Percentiles rank a stretch among this genome's conserved stretches.
These are phyloP conservation scores for Hiodon tergisus DNA, from an alignment of 2,113 vertebrate species.

Conservation along the genomic window DNA sequence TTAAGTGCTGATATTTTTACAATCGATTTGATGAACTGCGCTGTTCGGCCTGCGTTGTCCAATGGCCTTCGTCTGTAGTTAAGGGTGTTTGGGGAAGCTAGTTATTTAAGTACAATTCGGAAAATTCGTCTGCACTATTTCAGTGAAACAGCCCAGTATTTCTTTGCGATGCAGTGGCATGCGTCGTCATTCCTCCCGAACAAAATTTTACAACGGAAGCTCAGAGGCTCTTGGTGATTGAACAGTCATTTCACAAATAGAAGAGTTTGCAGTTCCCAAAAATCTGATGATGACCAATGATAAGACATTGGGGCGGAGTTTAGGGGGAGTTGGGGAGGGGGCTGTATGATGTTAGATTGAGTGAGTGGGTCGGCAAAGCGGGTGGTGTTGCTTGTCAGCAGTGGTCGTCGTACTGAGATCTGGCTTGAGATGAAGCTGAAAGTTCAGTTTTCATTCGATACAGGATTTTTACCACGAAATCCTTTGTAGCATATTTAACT, in stretches of 20 bases:
- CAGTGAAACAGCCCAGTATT: too few relatives aligned
- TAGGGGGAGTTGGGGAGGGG: background rate
- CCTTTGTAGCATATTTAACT: background rate
- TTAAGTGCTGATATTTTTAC: too few relatives aligned
- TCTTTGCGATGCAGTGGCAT: background rate
- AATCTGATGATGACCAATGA: constrained; percentile 8
- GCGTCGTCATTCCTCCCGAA: constrained; percentile 1
- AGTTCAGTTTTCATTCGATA: constrained; percentile 14
- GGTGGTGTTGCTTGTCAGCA: background rate
- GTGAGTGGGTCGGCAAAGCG: background rate
- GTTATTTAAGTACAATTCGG: too few relatives aligned
- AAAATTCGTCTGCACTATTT: too few relatives aligned
- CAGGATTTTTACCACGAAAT: constrained; percentile 2
- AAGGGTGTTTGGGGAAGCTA: too few relatives aligned
- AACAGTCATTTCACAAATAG: constrained; percentile 7
- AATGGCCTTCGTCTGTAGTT: too few relatives aligned
- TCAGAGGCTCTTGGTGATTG: background rate
- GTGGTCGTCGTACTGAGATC: background rate
- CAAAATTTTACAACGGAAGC: constrained; percentile 15
- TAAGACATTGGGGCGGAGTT: background rate
- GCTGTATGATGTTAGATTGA: constrained; percentile 11
- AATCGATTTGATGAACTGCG: too few relatives aligned
- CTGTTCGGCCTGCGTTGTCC: too few relatives aligned
- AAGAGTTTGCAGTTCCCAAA: constrained; percentile 1
- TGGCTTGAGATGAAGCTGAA: constrained; percentile 9